These are phyloP conservation scores for Hemibagrus wyckioides DNA, from an alignment of 2,113 vertebrate species.

Conservation along the genomic window DNA sequence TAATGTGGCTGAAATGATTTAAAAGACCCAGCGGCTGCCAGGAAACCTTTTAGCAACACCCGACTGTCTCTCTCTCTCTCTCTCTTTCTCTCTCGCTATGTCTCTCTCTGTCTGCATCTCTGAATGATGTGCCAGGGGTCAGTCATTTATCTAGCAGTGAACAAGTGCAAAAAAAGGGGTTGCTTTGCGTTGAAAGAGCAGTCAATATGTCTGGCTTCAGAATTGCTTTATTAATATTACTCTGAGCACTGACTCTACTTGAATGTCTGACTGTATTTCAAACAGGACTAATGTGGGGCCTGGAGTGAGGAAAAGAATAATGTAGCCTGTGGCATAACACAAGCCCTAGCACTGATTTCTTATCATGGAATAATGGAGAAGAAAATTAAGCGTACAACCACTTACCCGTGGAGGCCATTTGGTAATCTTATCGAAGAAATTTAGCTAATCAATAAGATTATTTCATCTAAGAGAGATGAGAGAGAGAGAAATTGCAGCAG, in stretches of 20 bases:
- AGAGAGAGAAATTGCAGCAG: neutral
- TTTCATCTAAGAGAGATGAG: slow-evolving; percentile 50
- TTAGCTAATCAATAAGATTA: slow-evolving; percentile 56
- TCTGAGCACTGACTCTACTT: slow-evolving; percentile 31
- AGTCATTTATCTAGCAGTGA: slow-evolving; percentile 39
- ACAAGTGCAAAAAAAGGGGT: slow-evolving; percentile 36
- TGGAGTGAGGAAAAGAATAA: slow-evolving; percentile 15
- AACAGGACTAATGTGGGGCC: neutral
- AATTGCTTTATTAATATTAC: slow-evolving; percentile 35
- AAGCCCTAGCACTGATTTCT: slow-evolving; percentile 13
- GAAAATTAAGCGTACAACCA: slow-evolving; percentile 5
- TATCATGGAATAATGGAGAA: slow-evolving; percentile 9
- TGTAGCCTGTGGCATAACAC: slow-evolving; percentile 1
- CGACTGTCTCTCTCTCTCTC: slow-evolving; percentile 49
- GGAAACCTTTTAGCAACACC: slow-evolving; percentile 70
- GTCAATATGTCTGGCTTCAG: slow-evolving; percentile 33
- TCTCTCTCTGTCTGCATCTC: slow-evolving; percentile 13
- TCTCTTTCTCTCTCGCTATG: slow-evolving; percentile 18
- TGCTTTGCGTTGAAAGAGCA: slow-evolving; percentile 35
- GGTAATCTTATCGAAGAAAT: slow-evolving; percentile 54
- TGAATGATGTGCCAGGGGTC: slow-evolving; percentile 24
- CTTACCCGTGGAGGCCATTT: slow-evolving; percentile 25
- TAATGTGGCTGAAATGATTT: slow-evolving; percentile 52
- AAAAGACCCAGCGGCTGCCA: slow-evolving; percentile 63
- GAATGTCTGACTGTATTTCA: slow-evolving; percentile 24